phyloP scores from a whole-genome alignment of 2,888 invertebrate species.

The Macaria liturata region DNA sequence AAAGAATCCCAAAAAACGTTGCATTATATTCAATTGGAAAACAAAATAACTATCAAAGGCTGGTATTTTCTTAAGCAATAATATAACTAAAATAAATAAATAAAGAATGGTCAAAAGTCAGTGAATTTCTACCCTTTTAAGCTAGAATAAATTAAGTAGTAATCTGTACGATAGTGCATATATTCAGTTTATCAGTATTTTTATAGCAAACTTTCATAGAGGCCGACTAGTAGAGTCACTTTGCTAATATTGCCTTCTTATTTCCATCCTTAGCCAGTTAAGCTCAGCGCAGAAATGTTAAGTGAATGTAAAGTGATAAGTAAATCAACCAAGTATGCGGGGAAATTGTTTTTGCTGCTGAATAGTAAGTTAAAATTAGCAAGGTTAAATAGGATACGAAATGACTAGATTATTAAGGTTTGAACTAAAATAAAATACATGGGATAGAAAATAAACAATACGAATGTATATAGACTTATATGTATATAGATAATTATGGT shows the following conservation, averaged over 20 bases:
- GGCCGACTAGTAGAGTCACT: constrained; percentile 14
- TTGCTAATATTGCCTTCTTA: constrained; percentile 16
- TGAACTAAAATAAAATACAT: too few species aligned
- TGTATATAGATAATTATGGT: too few species aligned
- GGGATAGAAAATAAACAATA: too few species aligned
- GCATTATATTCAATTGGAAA: too few species aligned
- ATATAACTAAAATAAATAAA: too few species aligned
- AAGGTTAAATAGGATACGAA: too few species aligned
- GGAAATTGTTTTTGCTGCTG: not conserved
- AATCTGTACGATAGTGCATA: constrained; percentile 4
- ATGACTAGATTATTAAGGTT: too few species aligned
- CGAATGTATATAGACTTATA: too few species aligned
- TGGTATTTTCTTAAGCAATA: too few species aligned
- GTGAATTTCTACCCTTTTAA: constrained; percentile 7
- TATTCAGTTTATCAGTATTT: constrained; percentile 22
- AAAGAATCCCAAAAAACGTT: too few species aligned
- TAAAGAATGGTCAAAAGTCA: not conserved
- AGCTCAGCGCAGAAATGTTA: constrained; percentile 4
- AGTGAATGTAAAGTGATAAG: constrained; percentile 4
- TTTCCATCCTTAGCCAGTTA: constrained; percentile 10
- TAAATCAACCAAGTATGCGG: not conserved
- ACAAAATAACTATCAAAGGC: too few species aligned
- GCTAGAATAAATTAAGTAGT: constrained; percentile 10
- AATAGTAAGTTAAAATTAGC: not conserved
- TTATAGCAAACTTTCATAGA: constrained; percentile 10